These are phyloP conservation scores for Parascotia fuliginaria DNA, from an alignment of 2,888 invertebrate genomes.

Conservation along the genomic window DNA sequence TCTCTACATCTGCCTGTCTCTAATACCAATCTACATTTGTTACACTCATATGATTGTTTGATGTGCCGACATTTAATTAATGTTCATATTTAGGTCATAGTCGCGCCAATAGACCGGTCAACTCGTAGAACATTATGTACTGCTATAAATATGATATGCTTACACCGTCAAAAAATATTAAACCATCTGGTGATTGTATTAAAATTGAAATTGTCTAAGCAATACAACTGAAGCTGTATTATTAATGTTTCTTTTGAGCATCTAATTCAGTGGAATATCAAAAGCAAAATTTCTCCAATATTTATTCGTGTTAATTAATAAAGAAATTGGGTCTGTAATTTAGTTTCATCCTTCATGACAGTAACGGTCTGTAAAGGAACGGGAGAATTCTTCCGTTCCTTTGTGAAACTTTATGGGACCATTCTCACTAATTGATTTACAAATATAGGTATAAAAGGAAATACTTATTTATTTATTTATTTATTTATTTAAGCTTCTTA, in stretches of 20 bases:
- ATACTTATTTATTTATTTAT: no score
- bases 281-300: not conserved
- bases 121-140: conserved; percentile 14
- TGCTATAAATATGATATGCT: not conserved
- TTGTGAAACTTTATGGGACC: conserved; percentile 9
- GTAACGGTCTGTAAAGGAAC: conserved; percentile 16
- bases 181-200: not conserved
- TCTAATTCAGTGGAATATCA: conserved; percentile 8
- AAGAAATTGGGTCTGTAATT: conserved; percentile 31
- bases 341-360: conserved; percentile 31
- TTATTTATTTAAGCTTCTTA: no score
- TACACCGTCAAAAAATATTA: not conserved
- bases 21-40: conserved; percentile 1
- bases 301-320: conserved; percentile 29
- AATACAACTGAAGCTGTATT: not conserved
- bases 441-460: not conserved
- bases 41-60: conserved; percentile 27
- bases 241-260: not conserved
- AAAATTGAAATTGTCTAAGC: not conserved
- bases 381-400: conserved; percentile 19
- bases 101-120: conserved; percentile 11
- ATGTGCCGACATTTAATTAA: conserved; percentile 43
- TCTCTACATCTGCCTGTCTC: conserved; percentile 5
- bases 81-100: conserved; percentile 25
- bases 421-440: conserved; percentile 3